These are phyloP conservation scores for Promerops cafer DNA, from an alignment of 2,113 vertebrate species.

Conservation along the genomic window DNA sequence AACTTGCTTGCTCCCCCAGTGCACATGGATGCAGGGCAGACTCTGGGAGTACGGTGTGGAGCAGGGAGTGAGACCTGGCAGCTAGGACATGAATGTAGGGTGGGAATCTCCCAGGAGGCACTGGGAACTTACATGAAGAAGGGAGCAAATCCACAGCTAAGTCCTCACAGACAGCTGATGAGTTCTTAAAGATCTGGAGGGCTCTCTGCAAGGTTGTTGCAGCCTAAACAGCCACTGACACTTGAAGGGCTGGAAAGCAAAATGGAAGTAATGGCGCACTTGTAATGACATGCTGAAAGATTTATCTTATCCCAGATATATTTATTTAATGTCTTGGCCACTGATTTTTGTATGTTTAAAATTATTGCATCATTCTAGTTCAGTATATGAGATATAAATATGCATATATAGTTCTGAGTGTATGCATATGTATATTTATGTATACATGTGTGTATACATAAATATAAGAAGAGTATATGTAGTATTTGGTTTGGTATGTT, in stretches of 20 bases:
- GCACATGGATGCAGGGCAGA: fast-evolving
- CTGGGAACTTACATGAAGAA: neutral
- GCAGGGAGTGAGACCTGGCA: neutral
- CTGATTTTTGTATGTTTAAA: neutral
- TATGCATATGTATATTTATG: too few species aligned
- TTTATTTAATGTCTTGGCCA: neutral
- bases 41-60: fast-evolving
- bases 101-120: neutral
- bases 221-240: neutral
- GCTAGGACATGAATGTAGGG: neutral
- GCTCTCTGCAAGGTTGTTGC: neutral
- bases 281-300: neutral
- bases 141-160: neutral
- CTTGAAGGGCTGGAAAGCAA: neutral
- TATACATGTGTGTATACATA: neutral
- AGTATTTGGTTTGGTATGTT: neutral
- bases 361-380: neutral
- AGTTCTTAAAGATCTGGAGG: neutral
- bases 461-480: neutral
- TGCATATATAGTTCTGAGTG: neutral
- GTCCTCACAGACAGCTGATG: neutral
- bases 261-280: neutral
- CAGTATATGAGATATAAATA: neutral
- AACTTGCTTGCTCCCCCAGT: neutral
- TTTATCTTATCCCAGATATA: neutral